A percentile compares a stretch with the other conserved stretches of the same genome.
Evolutionary conservation across 2,888 invertebrate species (phyloP).

Genomic region (Crossocerus cetratus): DNA sequence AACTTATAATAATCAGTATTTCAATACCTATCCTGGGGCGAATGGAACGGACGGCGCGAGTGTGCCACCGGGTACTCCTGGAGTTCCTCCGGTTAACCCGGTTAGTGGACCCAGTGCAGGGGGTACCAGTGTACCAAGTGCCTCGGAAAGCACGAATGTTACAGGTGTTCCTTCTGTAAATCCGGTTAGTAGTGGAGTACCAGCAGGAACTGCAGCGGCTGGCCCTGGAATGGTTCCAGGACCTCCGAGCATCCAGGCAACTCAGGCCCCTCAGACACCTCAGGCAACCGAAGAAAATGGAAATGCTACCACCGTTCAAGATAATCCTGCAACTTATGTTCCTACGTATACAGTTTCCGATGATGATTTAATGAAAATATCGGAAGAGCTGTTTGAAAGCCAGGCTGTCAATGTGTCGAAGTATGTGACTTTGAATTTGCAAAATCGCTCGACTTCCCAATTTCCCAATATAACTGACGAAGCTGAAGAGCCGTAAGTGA

Average conservation of each 20-base stretch:
- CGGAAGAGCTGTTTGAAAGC: slow-evolving; percentile 66
- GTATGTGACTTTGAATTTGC: slow-evolving; percentile 65
- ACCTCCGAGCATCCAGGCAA: not conserved
- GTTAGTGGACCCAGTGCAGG: slow-evolving; percentile 4
- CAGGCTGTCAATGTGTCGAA: slow-evolving; percentile 57
- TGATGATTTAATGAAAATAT: slow-evolving; percentile 64
- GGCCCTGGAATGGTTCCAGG: not conserved
- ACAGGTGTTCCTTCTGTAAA: not conserved
- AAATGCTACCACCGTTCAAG: slow-evolving; percentile 3
- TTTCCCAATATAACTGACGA: slow-evolving; percentile 58
- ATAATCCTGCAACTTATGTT: slow-evolving; percentile 14
- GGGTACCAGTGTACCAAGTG: slow-evolving; percentile 13
- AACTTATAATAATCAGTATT: slow-evolving; percentile 65
- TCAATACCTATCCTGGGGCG: slow-evolving; percentile 20
- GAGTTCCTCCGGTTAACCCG: slow-evolving; percentile 8
- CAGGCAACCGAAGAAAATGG: not conserved
- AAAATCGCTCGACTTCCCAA: slow-evolving; percentile 48
- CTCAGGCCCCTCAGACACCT: not conserved
- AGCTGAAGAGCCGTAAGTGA: slow-evolving; percentile 62
- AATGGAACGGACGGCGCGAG: slow-evolving; percentile 15
- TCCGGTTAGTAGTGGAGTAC: not conserved
- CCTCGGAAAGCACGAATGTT: slow-evolving; percentile 2
- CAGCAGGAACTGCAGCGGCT: not conserved
- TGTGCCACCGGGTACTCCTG: slow-evolving; percentile 6
- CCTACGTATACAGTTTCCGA: slow-evolving; percentile 57